Evolutionary conservation across 2,888 invertebrate genomes (phyloP).

Genomic region (Prosapia bicincta): DNA sequence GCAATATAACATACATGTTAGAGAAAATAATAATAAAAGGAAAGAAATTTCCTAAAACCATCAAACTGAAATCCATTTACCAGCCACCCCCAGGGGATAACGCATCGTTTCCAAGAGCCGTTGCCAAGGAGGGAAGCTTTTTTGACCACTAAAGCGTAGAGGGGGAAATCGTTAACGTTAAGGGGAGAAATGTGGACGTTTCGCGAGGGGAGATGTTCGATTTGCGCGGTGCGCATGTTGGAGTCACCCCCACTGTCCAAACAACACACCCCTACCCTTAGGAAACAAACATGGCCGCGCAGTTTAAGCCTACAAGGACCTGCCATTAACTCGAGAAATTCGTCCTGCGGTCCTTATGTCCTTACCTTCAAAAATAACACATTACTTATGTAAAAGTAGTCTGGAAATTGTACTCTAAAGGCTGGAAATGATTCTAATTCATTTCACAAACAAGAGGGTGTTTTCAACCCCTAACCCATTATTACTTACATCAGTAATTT

Average conservation of each 20-base stretch:
- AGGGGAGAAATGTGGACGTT: slow-evolving; percentile 23
- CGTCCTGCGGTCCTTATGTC: neutral
- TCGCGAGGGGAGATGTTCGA: slow-evolving; percentile 19
- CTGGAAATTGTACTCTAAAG: neutral
- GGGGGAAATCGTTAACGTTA: slow-evolving; percentile 28
- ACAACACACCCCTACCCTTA: slow-evolving; percentile 3
- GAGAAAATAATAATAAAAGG: slow-evolving; percentile 4
- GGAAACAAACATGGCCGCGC: slow-evolving; percentile 34
- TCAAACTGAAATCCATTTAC: slow-evolving; percentile 35
- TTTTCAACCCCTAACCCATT: neutral
- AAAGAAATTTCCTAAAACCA: slow-evolving; percentile 31
- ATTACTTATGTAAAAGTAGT: neutral
- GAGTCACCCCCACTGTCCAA: slow-evolving; percentile 21
- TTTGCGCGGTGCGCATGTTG: slow-evolving; percentile 32
- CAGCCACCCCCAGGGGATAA: slow-evolving; percentile 23
- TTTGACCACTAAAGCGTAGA: slow-evolving; percentile 33
- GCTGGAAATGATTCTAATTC: neutral
- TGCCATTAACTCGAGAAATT: slow-evolving; percentile 32
- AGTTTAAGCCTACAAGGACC: slow-evolving; percentile 30
- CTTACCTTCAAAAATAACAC: neutral
- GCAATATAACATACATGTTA: neutral
- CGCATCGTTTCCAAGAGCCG: slow-evolving; percentile 14
- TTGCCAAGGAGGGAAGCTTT: slow-evolving; percentile 34
- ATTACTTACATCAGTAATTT: neutral
- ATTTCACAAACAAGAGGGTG: slow-evolving; percentile 1